A percentile compares a stretch with the other conserved stretches of the same genome.
Conservation (phyloP, 2,113 vertebrate species). For the Corythornis cristatus region DNA sequence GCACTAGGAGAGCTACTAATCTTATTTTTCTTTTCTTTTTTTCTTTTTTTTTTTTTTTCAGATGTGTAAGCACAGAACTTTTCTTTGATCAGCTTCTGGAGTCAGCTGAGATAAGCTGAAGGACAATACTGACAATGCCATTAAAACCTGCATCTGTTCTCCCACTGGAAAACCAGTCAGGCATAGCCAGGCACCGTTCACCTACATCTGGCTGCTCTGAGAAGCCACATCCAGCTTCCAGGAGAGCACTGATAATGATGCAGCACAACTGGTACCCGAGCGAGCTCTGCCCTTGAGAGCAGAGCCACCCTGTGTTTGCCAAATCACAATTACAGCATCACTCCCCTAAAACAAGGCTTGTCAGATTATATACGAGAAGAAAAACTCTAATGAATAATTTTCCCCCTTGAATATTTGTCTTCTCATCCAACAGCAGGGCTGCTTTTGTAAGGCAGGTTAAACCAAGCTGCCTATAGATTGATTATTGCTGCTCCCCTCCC, state of each 20-base stretch:
- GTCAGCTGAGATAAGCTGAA: constrained; percentile 32
- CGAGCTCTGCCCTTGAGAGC: constrained; percentile 11
- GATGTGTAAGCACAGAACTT: background rate
- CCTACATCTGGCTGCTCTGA: constrained; percentile 31
- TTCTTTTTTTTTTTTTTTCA: background rate
- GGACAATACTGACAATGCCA: constrained; percentile 9
- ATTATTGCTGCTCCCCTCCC: background rate
- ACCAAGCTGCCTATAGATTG: background rate
- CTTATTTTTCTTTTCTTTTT: background rate
- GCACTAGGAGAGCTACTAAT: background rate
- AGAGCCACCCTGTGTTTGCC: constrained; percentile 33
- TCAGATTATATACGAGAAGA: constrained; percentile 39
- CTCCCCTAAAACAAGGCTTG: constrained; percentile 52
- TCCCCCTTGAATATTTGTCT: background rate
- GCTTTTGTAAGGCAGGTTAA: background rate
- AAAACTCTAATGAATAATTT: constrained; percentile 36
- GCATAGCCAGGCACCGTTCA: constrained; percentile 17
- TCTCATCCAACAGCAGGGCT: background rate
- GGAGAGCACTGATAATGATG: constrained; percentile 6
- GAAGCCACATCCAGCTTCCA: constrained; percentile 17
- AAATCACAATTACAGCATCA: constrained; percentile 24
- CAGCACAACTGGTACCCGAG: background rate
- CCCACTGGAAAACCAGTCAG: constrained; percentile 38
- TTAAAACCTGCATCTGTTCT: constrained; percentile 55
- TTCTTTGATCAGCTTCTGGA: constrained; percentile 16